Base-by-base conservation (phyloP, 1,140 invertebrate genomes). In the Bactericera cockerelli region DNA sequence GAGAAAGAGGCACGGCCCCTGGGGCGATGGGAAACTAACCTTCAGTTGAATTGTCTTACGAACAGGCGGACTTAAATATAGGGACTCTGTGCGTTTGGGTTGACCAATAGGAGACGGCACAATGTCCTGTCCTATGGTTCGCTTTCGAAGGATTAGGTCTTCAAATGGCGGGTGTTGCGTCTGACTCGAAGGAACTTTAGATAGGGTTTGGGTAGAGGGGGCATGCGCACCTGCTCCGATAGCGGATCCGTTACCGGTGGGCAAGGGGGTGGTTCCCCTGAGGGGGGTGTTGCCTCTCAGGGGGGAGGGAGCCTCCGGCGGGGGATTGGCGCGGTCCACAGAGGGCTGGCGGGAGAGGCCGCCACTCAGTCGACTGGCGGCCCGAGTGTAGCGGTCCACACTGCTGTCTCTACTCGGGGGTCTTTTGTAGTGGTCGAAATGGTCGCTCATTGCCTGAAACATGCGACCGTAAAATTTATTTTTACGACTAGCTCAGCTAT, bases 391-490 rank as follows among this genome's bases (percentile, higher is more conserved):
- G 59, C 87, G 77, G 74, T 92, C 89, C 33, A 90, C 84, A 63
- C 87, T 91, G 63, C 84, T 85, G 68, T 92, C 89, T 68, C 88
- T 75, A 73, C 87, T 90, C 1, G 87, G 86, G 57, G 88, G 85
- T 67, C 86, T 77, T 70, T 91, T 90, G 69, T 97, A 98, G 69
- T 97, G 93, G 74, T 96, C 92, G 70, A 96, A 81, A 63, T 81
- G 80, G 66, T 83, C 81, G 66, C 76, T 79, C 67, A 82, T 72
- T 4, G 74, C 71, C 74, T 80, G 68, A n/a, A 62, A 59, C 55
- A 31, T 31, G 13, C 28, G 13, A n/a, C n/a, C n/a, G n/a, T n/a
- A n/a, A n/a, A n/a, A n/a, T n/a, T n/a, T n/a, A n/a, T n/a, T n/a
- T n/a, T n/a, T n/a, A n/a, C n/a, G n/a, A n/a, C n/a, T n/a, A n/a